A percentile compares a stretch with the other conserved stretches of the same genome.
Evolutionary conservation across 1,140 invertebrate genomes (phyloP).

Genomic region (Brachionus plicatilis): DNA sequence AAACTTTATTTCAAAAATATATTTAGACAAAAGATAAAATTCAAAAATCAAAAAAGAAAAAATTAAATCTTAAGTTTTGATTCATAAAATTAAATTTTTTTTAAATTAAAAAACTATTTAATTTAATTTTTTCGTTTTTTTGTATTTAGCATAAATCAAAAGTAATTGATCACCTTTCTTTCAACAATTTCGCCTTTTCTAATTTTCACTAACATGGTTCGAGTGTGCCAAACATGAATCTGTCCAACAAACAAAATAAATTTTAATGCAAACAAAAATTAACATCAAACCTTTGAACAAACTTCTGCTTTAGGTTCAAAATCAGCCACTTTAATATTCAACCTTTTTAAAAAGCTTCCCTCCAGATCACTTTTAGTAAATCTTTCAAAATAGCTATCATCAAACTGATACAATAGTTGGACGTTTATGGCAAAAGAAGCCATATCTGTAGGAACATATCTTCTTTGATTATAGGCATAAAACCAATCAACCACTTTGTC

Average conservation of each 20-base stretch:
- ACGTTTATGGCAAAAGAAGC: constrained; percentile 92
- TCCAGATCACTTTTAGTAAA: not conserved
- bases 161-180: not conserved
- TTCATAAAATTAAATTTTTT: too few species aligned
- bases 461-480: constrained; percentile 80
- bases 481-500: constrained; percentile 62
- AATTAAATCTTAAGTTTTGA: too few species aligned
- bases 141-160: not conserved
- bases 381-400: constrained; percentile 15
- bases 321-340: not conserved
- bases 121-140: too few species aligned
- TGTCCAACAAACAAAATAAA: not conserved
- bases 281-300: not conserved
- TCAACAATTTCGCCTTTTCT: not conserved
- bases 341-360: not conserved
- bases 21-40: too few species aligned
- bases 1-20: too few species aligned
- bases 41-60: too few species aligned
- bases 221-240: constrained; percentile 13
- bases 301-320: constrained; percentile 3
- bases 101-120: too few species aligned
- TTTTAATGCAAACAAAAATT: not conserved
- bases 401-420: constrained; percentile 56
- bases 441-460: constrained; percentile 94
- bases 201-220: not conserved